phyloP scores from a whole-genome alignment of 37 sponge, comb jelly and placozoan genomes.

The Chondrosia reniformis region DNA sequence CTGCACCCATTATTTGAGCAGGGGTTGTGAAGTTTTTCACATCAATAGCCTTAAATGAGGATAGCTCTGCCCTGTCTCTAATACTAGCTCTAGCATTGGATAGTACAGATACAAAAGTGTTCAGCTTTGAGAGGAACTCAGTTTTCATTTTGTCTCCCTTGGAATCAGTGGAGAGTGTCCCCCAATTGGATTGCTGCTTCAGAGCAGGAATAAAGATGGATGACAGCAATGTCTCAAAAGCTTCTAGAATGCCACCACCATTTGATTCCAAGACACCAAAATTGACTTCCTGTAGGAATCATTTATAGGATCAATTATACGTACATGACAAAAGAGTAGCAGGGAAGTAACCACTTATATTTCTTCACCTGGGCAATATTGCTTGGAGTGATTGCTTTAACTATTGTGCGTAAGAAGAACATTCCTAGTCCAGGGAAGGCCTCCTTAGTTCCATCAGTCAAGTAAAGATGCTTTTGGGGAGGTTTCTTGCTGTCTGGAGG shows the following conservation, averaged over 20 bases:
- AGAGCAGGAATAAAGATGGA: constrained; percentile 88
- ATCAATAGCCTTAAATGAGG: constrained; percentile 33
- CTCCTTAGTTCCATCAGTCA: constrained; percentile 78
- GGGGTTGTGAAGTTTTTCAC: constrained; percentile 43
- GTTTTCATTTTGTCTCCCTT: constrained; percentile 38
- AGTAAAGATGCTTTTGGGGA: constrained; percentile 33
- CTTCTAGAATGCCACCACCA: constrained; percentile 57
- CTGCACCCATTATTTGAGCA: constrained; percentile 68
- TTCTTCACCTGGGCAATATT: constrained; percentile 42
- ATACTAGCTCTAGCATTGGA: constrained; percentile 88
- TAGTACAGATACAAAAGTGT: constrained; percentile 81
- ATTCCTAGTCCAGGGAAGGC: constrained; percentile 65
- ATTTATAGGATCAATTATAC: neutral
- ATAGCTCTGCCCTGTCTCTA: constrained; percentile 68
- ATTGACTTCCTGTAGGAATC: constrained; percentile 12
- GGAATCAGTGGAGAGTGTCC: constrained; percentile 44
- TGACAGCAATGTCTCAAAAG: constrained; percentile 77
- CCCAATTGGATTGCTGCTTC: constrained; percentile 63
- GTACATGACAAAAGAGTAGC: neutral
- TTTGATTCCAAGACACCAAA: constrained; percentile 37
- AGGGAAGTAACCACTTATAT: neutral
- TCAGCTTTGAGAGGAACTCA: constrained; percentile 81
- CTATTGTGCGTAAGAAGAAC: constrained; percentile 54
- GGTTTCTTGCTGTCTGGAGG: neutral
- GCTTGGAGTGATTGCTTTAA: constrained; percentile 58